These are phyloP conservation scores for Amiota minor DNA, from an alignment of 2,888 invertebrate genomes.

Conservation along the genomic window DNA sequence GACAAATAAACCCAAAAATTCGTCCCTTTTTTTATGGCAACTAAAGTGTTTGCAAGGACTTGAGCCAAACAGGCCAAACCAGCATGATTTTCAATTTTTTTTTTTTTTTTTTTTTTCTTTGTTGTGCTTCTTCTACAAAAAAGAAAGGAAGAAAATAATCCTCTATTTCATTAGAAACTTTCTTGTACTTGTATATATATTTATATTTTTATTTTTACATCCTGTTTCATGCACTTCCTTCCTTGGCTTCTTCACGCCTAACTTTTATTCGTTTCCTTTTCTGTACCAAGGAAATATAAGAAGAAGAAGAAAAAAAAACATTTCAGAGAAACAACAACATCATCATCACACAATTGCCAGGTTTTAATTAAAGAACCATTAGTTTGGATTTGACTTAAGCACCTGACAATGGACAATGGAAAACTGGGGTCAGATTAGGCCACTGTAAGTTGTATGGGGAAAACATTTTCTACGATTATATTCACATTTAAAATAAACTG, in stretches of 20 bases:
- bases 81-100: not conserved
- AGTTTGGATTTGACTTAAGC: conserved; percentile 38
- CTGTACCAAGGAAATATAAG: conserved; percentile 51
- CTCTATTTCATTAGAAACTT: no score
- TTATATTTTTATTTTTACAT: no score
- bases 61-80: conserved; percentile 18
- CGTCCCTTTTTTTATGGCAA: conserved; percentile 29
- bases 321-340: conserved; percentile 29
- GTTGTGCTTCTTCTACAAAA: not conserved
- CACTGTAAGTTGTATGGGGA: no score
- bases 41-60: conserved; percentile 17
- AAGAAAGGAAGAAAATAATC: not conserved
- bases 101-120: no score
- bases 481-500: no score
- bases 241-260: not conserved
- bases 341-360: conserved; percentile 65
- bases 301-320: conserved; percentile 29
- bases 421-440: no score
- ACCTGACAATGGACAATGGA: conserved; percentile 37
- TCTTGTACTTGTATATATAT: no score
- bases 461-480: no score
- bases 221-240: no score
- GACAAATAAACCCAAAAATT: not conserved
- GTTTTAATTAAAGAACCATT: conserved; percentile 66
- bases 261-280: conserved; percentile 45